A percentile compares a stretch with the other conserved stretches of the same genome.
Conservation (phyloP, 2,113 vertebrate genomes). For the Riparia riparia region DNA sequence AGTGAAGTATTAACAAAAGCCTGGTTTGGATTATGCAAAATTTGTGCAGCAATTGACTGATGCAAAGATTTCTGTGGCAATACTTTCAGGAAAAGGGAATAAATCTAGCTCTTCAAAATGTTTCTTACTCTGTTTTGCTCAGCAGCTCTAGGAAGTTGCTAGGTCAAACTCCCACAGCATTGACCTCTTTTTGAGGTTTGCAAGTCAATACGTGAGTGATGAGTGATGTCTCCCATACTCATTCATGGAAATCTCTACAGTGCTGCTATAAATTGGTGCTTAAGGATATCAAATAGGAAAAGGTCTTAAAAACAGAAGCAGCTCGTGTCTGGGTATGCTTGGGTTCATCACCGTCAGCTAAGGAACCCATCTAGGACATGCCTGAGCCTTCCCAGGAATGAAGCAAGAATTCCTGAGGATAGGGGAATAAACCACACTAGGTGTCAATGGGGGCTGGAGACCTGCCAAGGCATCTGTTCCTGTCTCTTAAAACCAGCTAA, state of each 20-base stretch:
- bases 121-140: not conserved
- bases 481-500: not conserved
- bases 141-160: not conserved
- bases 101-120: not conserved
- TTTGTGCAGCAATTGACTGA: not conserved
- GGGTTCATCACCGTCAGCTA: not conserved
- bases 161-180: not conserved
- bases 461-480: not conserved
- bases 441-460: rapidly evolving
- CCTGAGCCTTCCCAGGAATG: rapidly evolving
- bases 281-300: not conserved
- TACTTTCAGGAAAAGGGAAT: not conserved
- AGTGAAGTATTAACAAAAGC: not conserved
- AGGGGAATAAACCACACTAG: not conserved
- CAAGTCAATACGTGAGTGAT: not conserved
- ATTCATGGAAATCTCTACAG: not conserved
- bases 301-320: not conserved
- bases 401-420: not conserved
- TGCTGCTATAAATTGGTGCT: not conserved
- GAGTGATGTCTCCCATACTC: not conserved
- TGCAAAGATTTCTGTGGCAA: not conserved
- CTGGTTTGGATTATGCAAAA: slow-evolving; percentile 29
- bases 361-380: not conserved
- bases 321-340: rapidly evolving
- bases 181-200: not conserved